Evolutionary conservation across 1,140 invertebrate genomes (phyloP), one percentile per base, ranked within the genome.

Genomic region (Daktulosphaira vitifoliae): DNA sequence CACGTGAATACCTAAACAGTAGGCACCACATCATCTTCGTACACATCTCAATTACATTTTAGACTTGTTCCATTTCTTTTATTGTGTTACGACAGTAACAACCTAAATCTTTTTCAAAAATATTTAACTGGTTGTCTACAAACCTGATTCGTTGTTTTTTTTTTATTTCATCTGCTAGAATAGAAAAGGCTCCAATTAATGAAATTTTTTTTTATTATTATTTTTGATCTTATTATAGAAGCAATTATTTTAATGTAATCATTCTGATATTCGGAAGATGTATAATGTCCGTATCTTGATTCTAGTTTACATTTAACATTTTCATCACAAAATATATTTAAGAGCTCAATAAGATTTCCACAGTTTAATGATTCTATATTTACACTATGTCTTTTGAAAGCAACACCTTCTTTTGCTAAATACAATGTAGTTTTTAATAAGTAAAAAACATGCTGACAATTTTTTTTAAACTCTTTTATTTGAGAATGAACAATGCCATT

Each of bases 161-260:
- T 49, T 23, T 49, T 49, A 23, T 49, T 23, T 49, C 46, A 49
- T 49, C 20, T 23, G 25, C 46, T 1, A 49, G 44, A 20, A 46
- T 46, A 46, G 44, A 7, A 46, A 46, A 46, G 22, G 44, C 18
- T 20, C 18, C 44, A 6, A 46, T 9, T 6, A 13, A 23, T 49
- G 25, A 4, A 49, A 15, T 4, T 1, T 23, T 15, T 23, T 49
- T 15, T 23, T 49, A 23, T 49, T 23, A 49, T 49, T 53, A 53
- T 37, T 26, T 53, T 53, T 53, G 20, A 29, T 3, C 26, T 53
- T 7, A 25, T 37, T 25, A 15, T 18, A 53, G 25, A 8, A 18
- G 67, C 69, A 13, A 68, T 69, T 66, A 50, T 22, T 44, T 33
- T 23, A 38, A 25, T 22, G 52, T 38, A 49, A 16, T 50, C 46